Evolutionary conservation across 2,888 invertebrate genomes (phyloP).

Genomic region (Spicauda simplicius): DNA sequence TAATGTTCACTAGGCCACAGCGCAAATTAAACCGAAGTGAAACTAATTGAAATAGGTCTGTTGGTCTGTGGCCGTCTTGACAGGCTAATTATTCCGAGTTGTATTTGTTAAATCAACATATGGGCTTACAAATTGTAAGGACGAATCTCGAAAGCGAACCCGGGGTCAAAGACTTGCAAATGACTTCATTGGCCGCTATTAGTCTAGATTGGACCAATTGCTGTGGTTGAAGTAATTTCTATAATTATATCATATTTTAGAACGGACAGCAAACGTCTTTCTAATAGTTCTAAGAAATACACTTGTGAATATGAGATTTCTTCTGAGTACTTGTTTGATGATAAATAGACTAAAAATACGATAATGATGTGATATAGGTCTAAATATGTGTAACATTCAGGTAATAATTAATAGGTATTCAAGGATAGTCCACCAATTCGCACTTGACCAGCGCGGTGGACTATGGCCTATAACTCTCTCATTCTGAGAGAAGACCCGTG

Average conservation of each 20-base stretch:
- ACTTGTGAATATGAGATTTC: neutral
- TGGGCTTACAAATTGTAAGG: constrained; percentile 46
- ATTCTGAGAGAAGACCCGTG: too few relatives aligned
- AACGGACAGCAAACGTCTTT: constrained; percentile 15
- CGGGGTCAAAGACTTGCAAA: constrained; percentile 63
- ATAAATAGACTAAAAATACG: constrained; percentile 5
- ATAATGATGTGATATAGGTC: neutral
- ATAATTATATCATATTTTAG: constrained; percentile 42
- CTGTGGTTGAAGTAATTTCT: constrained; percentile 44
- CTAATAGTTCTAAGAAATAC: constrained; percentile 29
- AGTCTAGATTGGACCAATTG: constrained; percentile 50
- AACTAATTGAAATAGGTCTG: constrained; percentile 36
- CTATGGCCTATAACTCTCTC: too few relatives aligned
- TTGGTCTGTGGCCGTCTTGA: constrained; percentile 31
- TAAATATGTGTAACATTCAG: too few relatives aligned
- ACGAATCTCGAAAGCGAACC: constrained; percentile 44
- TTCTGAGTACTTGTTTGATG: constrained; percentile 3
- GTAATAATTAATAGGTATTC: too few relatives aligned
- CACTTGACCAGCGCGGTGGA: too few relatives aligned
- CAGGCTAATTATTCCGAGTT: constrained; percentile 31
- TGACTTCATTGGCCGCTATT: constrained; percentile 58
- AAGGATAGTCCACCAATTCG: too few relatives aligned
- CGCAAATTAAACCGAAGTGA: constrained; percentile 34
- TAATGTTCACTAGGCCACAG: constrained; percentile 30
- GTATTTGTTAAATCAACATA: constrained; percentile 38